These are phyloP conservation scores for Agonopterix subpropinquella DNA, from an alignment of 2,888 invertebrate genomes.

Conservation along the genomic window DNA sequence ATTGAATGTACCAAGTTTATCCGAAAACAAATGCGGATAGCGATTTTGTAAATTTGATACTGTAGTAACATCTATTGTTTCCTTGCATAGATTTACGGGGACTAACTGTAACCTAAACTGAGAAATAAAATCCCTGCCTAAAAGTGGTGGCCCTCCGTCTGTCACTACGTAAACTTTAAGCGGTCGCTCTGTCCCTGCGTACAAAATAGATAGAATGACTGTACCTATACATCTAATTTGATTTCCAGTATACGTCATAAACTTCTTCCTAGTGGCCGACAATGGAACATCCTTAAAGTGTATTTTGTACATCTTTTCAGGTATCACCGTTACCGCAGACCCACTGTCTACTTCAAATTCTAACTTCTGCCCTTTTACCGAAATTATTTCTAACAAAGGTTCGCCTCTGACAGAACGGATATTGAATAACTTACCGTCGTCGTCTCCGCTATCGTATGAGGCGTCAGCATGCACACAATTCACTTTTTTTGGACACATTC, in stretches of 20 bases:
- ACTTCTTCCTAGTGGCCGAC: slow-evolving; percentile 4
- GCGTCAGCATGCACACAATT: slow-evolving; percentile 1
- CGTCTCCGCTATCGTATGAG: slow-evolving; percentile 9
- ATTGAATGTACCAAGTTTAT: neutral
- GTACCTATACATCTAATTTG: slow-evolving; percentile 4
- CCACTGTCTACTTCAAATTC: slow-evolving; percentile 7
- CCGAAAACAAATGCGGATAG: neutral
- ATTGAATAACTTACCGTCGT: slow-evolving; percentile 8
- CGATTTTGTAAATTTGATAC: neutral
- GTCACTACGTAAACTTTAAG: slow-evolving; percentile 8
- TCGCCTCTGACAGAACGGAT: slow-evolving; percentile 11
- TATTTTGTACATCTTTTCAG: slow-evolving; percentile 2
- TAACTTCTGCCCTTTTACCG: slow-evolving; percentile 1
- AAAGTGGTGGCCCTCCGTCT: slow-evolving; percentile 10
- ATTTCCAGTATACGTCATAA: slow-evolving; percentile 8
- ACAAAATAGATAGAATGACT: neutral
- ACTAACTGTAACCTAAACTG: slow-evolving; percentile 7
- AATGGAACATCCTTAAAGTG: slow-evolving; percentile 9
- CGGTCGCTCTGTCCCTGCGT: neutral
- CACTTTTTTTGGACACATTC: slow-evolving; percentile 13
- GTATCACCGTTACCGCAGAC: slow-evolving; percentile 4
- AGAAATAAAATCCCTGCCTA: slow-evolving; percentile 15
- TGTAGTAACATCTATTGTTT: neutral
- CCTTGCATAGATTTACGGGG: neutral
- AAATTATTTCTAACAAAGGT: slow-evolving; percentile 12